Base-by-base conservation (phyloP, 1,140 invertebrate genomes). In the Bilobella aurantiaca region DNA sequence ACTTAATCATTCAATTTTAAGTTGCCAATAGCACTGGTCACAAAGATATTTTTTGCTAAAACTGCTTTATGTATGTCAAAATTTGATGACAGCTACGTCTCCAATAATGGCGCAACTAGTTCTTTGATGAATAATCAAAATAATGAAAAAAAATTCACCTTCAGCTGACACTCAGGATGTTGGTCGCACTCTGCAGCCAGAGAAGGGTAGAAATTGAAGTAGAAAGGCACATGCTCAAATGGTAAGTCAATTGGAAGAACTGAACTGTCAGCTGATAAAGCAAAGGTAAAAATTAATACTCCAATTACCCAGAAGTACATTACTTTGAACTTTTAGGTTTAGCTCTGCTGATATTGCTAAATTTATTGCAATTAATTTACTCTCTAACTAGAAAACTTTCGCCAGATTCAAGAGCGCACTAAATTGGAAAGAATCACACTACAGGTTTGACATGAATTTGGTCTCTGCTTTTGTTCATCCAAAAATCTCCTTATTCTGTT, bases 161-260 rank as follows among this genome's bases (percentile, higher is more conserved):
- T 87, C 78, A 82, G 88, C 16, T 83, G 82, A 77, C 90, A 92
- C 25, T 79, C 58, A 21, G 76, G 58, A 77, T 87, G 83, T 47
- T 81, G 69, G 57, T 75, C 70, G 78, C 89, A 90, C 64, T 83
- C 74, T 63, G 83, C 71, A 42, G 81, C 82, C 29, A 87, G 73
- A 62, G 80, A 75, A 46, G 84, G 85, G 80, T 87, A 90, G 53
- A 82, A 85, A 74, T 84, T 84, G 71, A 93, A 90, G 79, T 86
- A 87, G 75, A 85, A 90, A 64, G 86, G 84, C 31, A 92, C 74
- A 78, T 93, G 90, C 70, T 86, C 82, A 8, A 80, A 72, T 14
- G 88, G 87, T 56, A 93, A 76, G 78, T 90, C 80, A 64, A 86
- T 25, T 65, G 59, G 21, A n/a, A n/a, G n/a, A 23, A 5, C 3